Evolutionary conservation across 2,113 vertebrate species (phyloP).

Genomic region (Pleuronectes platessa): DNA sequence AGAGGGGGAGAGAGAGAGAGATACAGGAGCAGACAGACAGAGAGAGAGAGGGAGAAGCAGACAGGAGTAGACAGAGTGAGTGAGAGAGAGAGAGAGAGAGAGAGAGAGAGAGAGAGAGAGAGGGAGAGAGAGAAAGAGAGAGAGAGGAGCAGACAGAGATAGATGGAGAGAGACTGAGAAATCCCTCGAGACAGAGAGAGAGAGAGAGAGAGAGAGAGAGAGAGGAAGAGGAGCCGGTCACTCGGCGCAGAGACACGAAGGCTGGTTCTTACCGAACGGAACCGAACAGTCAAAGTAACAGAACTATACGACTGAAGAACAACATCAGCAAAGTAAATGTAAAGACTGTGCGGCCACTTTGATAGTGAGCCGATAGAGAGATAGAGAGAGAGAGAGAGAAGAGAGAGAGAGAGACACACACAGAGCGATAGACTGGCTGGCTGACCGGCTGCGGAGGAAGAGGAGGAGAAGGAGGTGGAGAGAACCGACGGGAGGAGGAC

Average conservation of each 20-base stretch:
- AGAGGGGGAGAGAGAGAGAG: neutral
- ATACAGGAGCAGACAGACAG: neutral
- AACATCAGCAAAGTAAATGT: neutral
- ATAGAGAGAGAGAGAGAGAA: neutral
- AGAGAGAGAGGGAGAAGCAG: neutral
- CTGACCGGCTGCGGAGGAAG: conserved; percentile 45
- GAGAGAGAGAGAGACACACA: neutral
- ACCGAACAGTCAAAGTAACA: conserved; percentile 56
- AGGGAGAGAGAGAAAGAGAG: conserved; percentile 19
- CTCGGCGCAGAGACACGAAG: conserved; percentile 70
- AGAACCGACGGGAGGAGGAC: conserved; percentile 55
- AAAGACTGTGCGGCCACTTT: neutral
- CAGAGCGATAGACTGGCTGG: conserved; percentile 9
- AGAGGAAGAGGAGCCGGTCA: conserved; percentile 57
- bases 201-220: conserved; percentile 15
- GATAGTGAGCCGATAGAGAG: neutral
- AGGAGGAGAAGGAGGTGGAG: conserved; percentile 56
- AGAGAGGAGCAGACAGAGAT: too few relatives aligned
- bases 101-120: conserved; percentile 14
- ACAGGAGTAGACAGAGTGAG: conserved; percentile 28
- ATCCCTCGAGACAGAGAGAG: neutral
- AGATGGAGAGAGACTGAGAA: neutral
- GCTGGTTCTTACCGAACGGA: conserved; percentile 16
- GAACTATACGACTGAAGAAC: neutral
- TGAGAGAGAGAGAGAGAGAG: neutral